phyloP scores from a whole-genome alignment of 2,113 vertebrate genomes.

The Eublepharis macularius region DNA sequence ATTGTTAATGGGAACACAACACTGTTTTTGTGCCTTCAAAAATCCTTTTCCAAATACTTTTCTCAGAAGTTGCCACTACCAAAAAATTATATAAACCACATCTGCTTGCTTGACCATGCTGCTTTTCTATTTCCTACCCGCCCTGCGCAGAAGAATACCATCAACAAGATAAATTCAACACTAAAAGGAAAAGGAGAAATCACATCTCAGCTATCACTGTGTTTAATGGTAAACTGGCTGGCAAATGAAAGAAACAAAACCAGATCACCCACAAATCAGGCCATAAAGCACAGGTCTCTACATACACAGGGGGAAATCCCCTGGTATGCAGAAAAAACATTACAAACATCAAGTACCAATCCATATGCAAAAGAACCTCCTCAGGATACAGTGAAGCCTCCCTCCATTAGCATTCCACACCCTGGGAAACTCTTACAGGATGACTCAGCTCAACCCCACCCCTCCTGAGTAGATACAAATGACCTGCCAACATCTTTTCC shows the following conservation, averaged over 20 bases:
- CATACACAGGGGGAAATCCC: no score
- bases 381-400: no score
- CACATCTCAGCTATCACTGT: background rate
- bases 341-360: no score
- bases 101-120: background rate
- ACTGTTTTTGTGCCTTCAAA: background rate
- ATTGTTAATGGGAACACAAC: background rate
- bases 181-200: constrained; percentile 12
- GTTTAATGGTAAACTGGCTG: constrained; percentile 11
- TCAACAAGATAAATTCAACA: background rate
- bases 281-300: no score
- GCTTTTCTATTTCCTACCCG: background rate
- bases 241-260: background rate
- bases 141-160: background rate
- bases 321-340: no score
- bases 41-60: background rate
- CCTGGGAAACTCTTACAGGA: no score
- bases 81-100: background rate
- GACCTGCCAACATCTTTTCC: no score
- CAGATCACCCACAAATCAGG: constrained; percentile 3
- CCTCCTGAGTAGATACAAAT: no score
- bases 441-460: no score
- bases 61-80: background rate
- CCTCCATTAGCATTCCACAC: no score
- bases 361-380: no score